These are phyloP conservation scores for Shinisaurus crocodilurus DNA, from an alignment of 2,113 vertebrate species.

Conservation along the genomic window DNA sequence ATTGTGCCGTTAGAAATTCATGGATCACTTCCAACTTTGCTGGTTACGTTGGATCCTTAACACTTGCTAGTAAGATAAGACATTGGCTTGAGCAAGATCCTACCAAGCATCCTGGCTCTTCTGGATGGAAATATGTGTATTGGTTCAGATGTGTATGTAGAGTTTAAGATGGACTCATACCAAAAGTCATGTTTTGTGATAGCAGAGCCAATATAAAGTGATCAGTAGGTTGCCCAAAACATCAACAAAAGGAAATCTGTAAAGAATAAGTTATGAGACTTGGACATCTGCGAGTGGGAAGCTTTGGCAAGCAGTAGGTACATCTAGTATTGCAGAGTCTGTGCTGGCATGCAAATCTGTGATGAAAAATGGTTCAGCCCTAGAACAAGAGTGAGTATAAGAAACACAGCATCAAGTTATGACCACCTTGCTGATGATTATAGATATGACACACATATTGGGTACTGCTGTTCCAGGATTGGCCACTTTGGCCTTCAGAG, in stretches of 20 bases:
- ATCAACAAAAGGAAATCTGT: too few species aligned
- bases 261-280: not conserved
- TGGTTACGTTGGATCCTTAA: not conserved
- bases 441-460: not conserved
- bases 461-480: not conserved
- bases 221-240: not conserved
- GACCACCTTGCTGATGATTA: not conserved
- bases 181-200: not conserved
- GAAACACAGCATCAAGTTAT: not conserved
- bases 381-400: not conserved
- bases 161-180: too few species aligned
- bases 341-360: not conserved
- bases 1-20: too few species aligned
- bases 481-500: not conserved
- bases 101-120: not conserved
- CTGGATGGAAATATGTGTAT: not conserved
- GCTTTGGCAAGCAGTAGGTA: not conserved
- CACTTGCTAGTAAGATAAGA: not conserved
- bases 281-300: not conserved
- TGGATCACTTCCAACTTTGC: not conserved
- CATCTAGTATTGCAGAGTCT: not conserved
- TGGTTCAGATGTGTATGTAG: not conserved
- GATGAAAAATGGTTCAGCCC: not conserved
- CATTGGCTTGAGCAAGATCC: too few species aligned
- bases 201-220: not conserved